Evolutionary conservation across 2,113 vertebrate genomes (phyloP).

Genomic region (Rhinichthys klamathensis): DNA sequence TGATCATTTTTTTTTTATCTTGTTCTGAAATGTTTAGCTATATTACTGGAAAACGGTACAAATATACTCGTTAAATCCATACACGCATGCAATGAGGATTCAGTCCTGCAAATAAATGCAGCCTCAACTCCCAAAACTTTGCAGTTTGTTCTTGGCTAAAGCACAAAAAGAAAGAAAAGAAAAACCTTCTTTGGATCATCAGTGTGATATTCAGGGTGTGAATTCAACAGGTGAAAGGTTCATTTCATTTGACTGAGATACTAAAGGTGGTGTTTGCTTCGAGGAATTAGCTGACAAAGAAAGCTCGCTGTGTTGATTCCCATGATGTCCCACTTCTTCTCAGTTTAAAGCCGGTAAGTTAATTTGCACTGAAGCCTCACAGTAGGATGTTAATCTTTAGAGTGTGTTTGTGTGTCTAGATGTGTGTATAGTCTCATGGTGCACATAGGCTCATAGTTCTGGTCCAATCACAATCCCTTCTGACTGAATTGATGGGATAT

Average conservation of each 20-base stretch:
- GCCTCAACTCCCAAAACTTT: not conserved
- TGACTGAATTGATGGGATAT: slow-evolving; percentile 32
- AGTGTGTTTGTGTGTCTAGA: slow-evolving; percentile 5
- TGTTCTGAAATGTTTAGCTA: not conserved
- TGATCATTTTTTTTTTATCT: not conserved
- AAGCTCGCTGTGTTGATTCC: slow-evolving; percentile 17
- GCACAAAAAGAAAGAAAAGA: not conserved
- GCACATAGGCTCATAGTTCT: slow-evolving; percentile 25
- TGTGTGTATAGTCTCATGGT: not conserved
- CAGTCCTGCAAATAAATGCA: not conserved
- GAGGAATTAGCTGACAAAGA: slow-evolving; percentile 10
- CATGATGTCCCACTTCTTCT: slow-evolving; percentile 3
- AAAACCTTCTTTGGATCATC: not conserved
- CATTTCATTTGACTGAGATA: slow-evolving; percentile 68
- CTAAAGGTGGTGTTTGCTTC: slow-evolving; percentile 40
- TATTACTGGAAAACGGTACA: not conserved
- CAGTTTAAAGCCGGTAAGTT: slow-evolving; percentile 1
- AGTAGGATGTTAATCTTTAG: slow-evolving; percentile 22
- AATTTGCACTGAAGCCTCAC: slow-evolving; percentile 30
- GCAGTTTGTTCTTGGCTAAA: not conserved
- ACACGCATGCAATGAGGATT: not conserved
- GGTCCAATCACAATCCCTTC: slow-evolving; percentile 15
- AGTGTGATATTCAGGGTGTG: not conserved
- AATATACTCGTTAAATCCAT: not conserved
- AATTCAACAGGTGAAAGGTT: slow-evolving; percentile 48